A percentile compares a stretch with the other conserved stretches of the same genome.
These are phyloP conservation scores for Archivesica marissinica DNA, from an alignment of 1,140 invertebrate species.

Conservation along the genomic window DNA sequence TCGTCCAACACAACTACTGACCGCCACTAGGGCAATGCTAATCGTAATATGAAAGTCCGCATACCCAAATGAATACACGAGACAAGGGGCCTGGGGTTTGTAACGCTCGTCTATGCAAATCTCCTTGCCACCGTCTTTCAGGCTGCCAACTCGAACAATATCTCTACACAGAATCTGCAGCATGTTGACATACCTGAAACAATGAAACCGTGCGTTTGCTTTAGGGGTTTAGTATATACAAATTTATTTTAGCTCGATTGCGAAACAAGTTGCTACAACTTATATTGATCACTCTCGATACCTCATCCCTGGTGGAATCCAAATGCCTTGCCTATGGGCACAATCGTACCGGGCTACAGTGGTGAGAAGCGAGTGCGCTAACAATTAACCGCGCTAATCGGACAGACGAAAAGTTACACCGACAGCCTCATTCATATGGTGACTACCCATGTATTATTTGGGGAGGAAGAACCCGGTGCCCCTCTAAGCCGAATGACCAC, in stretches of 20 bases:
- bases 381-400: neutral
- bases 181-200: slow-evolving; percentile 42
- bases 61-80: slow-evolving; percentile 53
- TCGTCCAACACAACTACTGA: too few relatives aligned
- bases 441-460: neutral
- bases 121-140: slow-evolving; percentile 47
- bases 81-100: slow-evolving; percentile 27
- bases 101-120: slow-evolving; percentile 21
- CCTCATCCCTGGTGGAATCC: too few relatives aligned
- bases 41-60: too few relatives aligned
- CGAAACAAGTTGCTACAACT: too few relatives aligned
- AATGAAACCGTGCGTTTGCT: neutral
- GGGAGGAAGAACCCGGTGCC: too few relatives aligned
- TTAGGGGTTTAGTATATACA: neutral
- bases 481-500: neutral
- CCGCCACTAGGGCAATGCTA: too few relatives aligned
- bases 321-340: too few relatives aligned
- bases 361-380: neutral
- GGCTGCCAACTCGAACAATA: slow-evolving; percentile 31
- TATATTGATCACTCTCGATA: too few relatives aligned
- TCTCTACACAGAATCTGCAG: slow-evolving; percentile 35
- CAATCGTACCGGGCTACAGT: neutral
- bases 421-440: too few relatives aligned
- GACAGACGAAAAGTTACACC: neutral
- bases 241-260: too few relatives aligned